Base-by-base conservation (phyloP, 2,797 vertebrate species). In the Lagodon rhomboides region DNA sequence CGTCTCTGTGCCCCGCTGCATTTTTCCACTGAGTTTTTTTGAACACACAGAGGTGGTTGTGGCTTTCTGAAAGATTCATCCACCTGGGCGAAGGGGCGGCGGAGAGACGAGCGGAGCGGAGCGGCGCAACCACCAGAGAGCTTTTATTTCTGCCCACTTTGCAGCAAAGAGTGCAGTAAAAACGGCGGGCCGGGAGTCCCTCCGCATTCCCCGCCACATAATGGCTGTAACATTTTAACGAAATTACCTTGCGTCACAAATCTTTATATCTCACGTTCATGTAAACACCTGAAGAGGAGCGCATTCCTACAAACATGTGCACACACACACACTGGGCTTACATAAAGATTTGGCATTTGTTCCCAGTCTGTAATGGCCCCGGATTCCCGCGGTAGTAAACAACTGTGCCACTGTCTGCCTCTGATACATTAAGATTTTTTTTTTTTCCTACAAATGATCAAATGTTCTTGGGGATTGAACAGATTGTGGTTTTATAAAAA, bases 141-240 rank as follows among this genome's bases (percentile, higher is more conserved):
- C 75, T 85, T 92, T 93, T 82, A 89, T 88, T 87, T 90, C 86
- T 90, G 89, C 91, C 91, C 86, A 77, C 89, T 93, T 91, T 91
- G 89, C 85, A 55, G 80, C 78, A 73, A 80, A 86, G 80, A 92
- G 83, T 23, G 80, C 75, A 51, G 80, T 53, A 43, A 71, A 69
- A 89, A 83, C 54, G 58, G 64, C n/a, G 85, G 81, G 82, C 80
- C 71, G 1, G 17, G 25, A 34, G 84, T 78, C 63, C 79, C 65
- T 9, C 68, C 51, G 59, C 80, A 66, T 71, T 75, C 67, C 81
- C 84, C 70, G 65, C 71, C 76, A 65, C 82, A 84, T 84, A 85
- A 84, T 79, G 43, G 70, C 85, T 5, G 58, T 70, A 81, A 77
- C 68, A 47, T 79, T 85, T 63, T 51, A 80, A 61, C 66, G 0